Conservation (phyloP, 2,888 invertebrate species). For the Drosophila suboccidentalis region DNA sequence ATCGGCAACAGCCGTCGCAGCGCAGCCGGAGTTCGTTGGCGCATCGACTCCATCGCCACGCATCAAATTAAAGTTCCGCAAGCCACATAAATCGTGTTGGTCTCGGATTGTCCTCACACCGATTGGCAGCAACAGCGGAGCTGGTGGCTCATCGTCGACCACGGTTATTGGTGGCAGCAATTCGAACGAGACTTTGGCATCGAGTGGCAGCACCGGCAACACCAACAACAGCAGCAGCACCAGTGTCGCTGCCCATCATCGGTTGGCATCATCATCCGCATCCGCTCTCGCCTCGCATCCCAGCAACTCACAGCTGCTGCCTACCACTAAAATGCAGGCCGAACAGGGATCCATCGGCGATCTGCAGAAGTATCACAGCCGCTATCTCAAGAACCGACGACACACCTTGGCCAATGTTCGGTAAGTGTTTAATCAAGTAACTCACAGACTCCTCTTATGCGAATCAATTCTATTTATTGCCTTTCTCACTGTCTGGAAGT, state of each 20-base stretch:
- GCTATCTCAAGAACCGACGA: slow-evolving; percentile 93
- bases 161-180: slow-evolving; percentile 80
- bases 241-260: slow-evolving; percentile 76
- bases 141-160: slow-evolving; percentile 62
- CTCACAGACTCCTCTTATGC: neutral
- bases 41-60: slow-evolving; percentile 85
- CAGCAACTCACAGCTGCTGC: slow-evolving; percentile 85
- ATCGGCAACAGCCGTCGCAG: slow-evolving; percentile 39
- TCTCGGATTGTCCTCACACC: slow-evolving; percentile 83
- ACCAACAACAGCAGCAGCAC: slow-evolving; percentile 78
- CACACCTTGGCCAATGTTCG: slow-evolving; percentile 97
- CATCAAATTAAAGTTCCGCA: slow-evolving; percentile 85
- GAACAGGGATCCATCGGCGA: slow-evolving; percentile 96
- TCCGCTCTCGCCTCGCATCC: slow-evolving; percentile 81
- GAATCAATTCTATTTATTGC: neutral
- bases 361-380: slow-evolving; percentile 94
- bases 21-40: slow-evolving; percentile 51
- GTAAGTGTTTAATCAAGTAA: slow-evolving; percentile 87
- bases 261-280: slow-evolving; percentile 78
- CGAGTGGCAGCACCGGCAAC: slow-evolving; percentile 80
- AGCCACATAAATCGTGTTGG: slow-evolving; percentile 85
- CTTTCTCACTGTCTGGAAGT: neutral
- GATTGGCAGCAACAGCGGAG: slow-evolving; percentile 66
- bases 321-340: slow-evolving; percentile 92
- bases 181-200: slow-evolving; percentile 83